Percentiles rank a stretch among this genome's conserved stretches.
These are phyloP conservation scores for Tenebrio molitor DNA, from an alignment of 1,140 invertebrate species.

Conservation along the genomic window DNA sequence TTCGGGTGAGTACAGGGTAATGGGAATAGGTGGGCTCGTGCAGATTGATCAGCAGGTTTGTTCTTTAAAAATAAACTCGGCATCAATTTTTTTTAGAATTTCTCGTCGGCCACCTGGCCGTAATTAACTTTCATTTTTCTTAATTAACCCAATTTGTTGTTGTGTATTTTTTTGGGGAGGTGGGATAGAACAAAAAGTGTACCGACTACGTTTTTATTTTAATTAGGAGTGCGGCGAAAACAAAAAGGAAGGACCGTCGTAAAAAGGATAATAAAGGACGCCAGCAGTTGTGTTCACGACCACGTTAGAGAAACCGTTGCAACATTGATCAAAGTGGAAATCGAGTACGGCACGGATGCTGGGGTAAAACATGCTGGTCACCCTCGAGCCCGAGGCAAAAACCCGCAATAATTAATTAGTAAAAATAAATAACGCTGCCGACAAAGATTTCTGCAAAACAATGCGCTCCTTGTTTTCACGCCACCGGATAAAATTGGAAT, in stretches of 20 bases:
- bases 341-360: conserved; percentile 17
- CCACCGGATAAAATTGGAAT: too few relatives aligned
- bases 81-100: too few relatives aligned
- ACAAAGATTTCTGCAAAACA: conserved; percentile 1
- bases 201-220: conserved; percentile 11
- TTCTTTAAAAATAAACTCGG: too few relatives aligned
- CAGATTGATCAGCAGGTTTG: too few relatives aligned
- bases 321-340: conserved; percentile 43
- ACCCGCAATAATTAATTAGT: conserved; percentile 25
- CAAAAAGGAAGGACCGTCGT: conserved; percentile 12
- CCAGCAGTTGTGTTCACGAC: conserved; percentile 3
- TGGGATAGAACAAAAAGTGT: too few relatives aligned
- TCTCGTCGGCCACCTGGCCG: too few relatives aligned
- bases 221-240: conserved; percentile 6
- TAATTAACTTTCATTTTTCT: too few relatives aligned
- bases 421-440: conserved; percentile 16
- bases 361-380: conserved; percentile 46
- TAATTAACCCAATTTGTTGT: too few relatives aligned
- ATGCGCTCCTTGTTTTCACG: too few relatives aligned
- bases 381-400: conserved; percentile 39
- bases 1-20: too few relatives aligned
- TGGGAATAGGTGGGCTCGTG: too few relatives aligned
- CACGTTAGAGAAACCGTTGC: conserved; percentile 30
- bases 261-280: conserved; percentile 11
- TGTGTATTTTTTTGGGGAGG: too few relatives aligned